Base-by-base conservation (phyloP, 2,113 vertebrate genomes). In the Echinops telfairi region DNA sequence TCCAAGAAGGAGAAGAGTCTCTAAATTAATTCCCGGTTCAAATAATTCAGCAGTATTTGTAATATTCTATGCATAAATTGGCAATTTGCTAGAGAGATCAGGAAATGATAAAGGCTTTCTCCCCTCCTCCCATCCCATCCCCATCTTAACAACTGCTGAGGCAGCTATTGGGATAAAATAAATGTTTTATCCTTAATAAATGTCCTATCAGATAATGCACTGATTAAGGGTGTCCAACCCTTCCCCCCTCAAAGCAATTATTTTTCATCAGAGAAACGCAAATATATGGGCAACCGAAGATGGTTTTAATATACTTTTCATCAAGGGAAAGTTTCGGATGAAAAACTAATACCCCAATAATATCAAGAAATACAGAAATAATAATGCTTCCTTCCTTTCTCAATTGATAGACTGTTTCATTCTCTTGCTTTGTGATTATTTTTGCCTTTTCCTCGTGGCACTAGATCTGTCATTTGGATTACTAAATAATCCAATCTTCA, bases 11-110 rank as follows among this genome's bases (percentile, higher is more conserved):
- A 89, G 33, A 92, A 94, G 97, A 97, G 78, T 96, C 88, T 95
- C 82, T 93, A 96, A 95, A 97, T 96, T 97, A 96, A 98, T 98
- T 97, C 96, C 93, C 96, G 93, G 96, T 97, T 97, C 97, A 97
- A 96, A 93, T 98, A 98, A 98, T 98, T 97, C 98, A 96, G 97
- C 93, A 97, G 96, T 93, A 97, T 97, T 97, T 97, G 95, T 93
- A 97, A 92, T 98, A 98, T 98, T 98, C 97, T 94, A 2, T 97
- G 96, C 97, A 97, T 97, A 96, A 97, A 97, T 96, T 97, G 94
- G 88, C 96, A 97, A 95, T 97, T 97, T 98, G 95, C 95, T 94
- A 90, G 96, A 91, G 94, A 97, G 97, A 98, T 98, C 97, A 97
- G 87, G 85, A 96, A 96, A 97, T 97, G 91, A 95, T 88, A 93